Conservation (phyloP, 2,113 vertebrate genomes). For the Zootoca vivipara region DNA sequence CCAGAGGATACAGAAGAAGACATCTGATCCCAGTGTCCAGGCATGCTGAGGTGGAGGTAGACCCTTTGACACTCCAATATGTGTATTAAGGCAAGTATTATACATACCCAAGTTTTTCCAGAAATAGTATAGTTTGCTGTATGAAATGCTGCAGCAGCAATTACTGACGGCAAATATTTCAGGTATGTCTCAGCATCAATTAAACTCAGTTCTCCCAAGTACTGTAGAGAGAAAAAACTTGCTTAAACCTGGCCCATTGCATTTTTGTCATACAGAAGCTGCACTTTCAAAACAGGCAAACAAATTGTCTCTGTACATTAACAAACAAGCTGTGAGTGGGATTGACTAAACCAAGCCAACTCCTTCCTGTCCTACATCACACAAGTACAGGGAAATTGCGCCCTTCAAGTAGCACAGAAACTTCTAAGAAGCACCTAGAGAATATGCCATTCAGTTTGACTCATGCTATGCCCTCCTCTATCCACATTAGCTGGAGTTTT, state of each 20-base stretch:
- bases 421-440: not conserved
- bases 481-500: not conserved
- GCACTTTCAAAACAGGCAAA: not conserved
- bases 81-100: not conserved
- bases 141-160: slow-evolving; percentile 87
- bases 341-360: not conserved
- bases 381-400: not conserved
- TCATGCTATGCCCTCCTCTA: no score
- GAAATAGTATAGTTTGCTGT: slow-evolving; percentile 86
- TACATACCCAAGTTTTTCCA: slow-evolving; percentile 88
- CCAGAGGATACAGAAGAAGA: not conserved
- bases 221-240: slow-evolving; percentile 72
- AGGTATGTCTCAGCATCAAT: slow-evolving; percentile 93
- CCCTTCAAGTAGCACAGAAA: not conserved
- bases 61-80: not conserved
- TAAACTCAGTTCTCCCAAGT: slow-evolving; percentile 91
- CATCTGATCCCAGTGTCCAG: not conserved
- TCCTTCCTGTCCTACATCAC: not conserved
- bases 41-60: not conserved
- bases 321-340: not conserved
- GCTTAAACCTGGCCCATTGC: no score
- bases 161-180: slow-evolving; percentile 93
- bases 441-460: not conserved
- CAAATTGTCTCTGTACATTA: no score
- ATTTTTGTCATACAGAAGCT: not conserved